Percentiles rank a stretch among this genome's conserved stretches.
Evolutionary conservation across 2,797 vertebrate species (phyloP).

Genomic region (Paramormyrops hopkinsi): DNA sequence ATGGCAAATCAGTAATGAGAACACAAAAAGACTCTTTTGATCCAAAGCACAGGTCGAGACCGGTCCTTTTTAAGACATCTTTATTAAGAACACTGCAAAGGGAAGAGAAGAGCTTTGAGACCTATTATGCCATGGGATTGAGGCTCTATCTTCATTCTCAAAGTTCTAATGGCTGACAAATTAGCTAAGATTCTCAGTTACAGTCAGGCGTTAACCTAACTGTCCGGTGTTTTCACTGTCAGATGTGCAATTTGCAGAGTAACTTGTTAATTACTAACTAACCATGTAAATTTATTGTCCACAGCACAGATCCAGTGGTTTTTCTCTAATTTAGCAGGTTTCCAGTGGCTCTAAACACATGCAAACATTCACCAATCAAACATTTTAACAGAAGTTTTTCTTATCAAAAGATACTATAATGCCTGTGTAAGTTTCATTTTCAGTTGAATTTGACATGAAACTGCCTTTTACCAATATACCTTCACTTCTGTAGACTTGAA

Average conservation of each 20-base stretch:
- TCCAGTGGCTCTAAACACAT: background rate
- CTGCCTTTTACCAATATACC: background rate
- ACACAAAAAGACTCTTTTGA: background rate
- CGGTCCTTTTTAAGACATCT: background rate
- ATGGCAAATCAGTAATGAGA: background rate
- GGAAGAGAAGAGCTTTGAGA: background rate
- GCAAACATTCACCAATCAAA: background rate
- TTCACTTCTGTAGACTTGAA: background rate
- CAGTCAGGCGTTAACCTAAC: background rate
- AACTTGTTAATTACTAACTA: background rate
- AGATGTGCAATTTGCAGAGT: background rate
- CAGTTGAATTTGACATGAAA: background rate
- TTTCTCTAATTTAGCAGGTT: background rate
- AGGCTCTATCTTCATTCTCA: background rate
- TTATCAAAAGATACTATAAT: background rate
- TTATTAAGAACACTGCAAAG: conserved; percentile 11
- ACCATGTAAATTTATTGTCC: background rate
- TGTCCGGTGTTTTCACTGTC: background rate
- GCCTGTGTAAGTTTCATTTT: background rate
- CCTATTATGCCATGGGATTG: background rate
- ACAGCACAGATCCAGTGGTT: background rate
- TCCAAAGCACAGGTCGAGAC: background rate
- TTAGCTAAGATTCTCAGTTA: background rate
- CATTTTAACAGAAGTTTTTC: conserved; percentile 1
- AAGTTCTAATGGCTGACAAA: background rate